A percentile compares a stretch with the other conserved stretches of the same genome.
phyloP scores from a whole-genome alignment of 2,888 invertebrate genomes.

The Polydrusus tereticollis region DNA sequence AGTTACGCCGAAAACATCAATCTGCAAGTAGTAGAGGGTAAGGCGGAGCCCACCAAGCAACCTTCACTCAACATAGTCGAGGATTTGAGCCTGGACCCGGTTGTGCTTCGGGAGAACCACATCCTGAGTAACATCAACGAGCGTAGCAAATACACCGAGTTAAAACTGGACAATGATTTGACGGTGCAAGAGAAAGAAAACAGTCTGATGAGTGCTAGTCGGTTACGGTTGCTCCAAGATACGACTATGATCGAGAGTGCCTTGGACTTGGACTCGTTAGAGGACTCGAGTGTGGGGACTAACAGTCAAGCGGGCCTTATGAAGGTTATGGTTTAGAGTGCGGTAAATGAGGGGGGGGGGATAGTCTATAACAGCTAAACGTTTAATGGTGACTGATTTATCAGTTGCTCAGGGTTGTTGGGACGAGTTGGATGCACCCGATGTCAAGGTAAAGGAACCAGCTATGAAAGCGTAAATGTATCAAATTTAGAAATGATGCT shows the following conservation, averaged over 20 bases:
- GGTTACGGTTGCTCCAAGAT: slow-evolving; percentile 82
- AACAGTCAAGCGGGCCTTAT: slow-evolving; percentile 78
- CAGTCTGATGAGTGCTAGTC: slow-evolving; percentile 74
- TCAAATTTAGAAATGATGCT: no score
- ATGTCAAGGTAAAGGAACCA: no score
- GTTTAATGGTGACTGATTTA: no score
- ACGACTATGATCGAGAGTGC: slow-evolving; percentile 94
- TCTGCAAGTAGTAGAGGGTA: slow-evolving; percentile 45
- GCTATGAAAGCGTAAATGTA: no score
- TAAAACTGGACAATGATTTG: slow-evolving; percentile 64
- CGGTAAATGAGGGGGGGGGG: background rate
- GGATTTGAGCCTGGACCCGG: slow-evolving; percentile 71
- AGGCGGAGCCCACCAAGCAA: slow-evolving; percentile 8
- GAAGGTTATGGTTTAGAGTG: slow-evolving; percentile 69
- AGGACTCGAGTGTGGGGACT: slow-evolving; percentile 79
- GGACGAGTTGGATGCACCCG: no score
- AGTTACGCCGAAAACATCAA: slow-evolving; percentile 62
- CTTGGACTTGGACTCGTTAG: slow-evolving; percentile 87
- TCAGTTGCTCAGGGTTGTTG: no score
- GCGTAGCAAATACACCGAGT: slow-evolving; percentile 55
- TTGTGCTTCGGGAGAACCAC: slow-evolving; percentile 64
- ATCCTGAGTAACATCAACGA: slow-evolving; percentile 59
- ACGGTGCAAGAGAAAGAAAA: slow-evolving; percentile 66
- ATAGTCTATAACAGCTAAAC: no score
- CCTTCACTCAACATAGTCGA: slow-evolving; percentile 63